Percentiles rank a stretch among this genome's conserved stretches.
Conservation (phyloP, 2,797 vertebrate genomes). For the Agapornis canus region DNA sequence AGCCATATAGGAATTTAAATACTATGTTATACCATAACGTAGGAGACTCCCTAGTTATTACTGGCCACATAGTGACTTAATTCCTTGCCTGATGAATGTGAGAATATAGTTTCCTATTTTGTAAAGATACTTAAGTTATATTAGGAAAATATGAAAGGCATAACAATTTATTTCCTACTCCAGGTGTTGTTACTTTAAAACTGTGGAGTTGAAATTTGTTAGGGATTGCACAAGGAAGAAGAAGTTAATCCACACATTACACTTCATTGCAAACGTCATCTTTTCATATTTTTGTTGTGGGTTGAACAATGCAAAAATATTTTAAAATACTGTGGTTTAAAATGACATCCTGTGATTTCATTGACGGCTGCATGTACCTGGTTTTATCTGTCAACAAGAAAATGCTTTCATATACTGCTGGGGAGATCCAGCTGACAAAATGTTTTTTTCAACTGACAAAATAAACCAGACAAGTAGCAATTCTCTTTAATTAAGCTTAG, state of each 20-base stretch:
- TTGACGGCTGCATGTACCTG: background rate
- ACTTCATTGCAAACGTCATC: background rate
- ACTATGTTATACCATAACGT: background rate
- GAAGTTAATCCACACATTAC: background rate
- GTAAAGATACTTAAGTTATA: background rate
- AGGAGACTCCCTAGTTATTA: background rate
- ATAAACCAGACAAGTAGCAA: background rate
- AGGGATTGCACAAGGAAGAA: background rate
- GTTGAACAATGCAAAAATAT: background rate
- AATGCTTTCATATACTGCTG: background rate
- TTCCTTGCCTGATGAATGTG: background rate
- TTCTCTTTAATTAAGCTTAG: conserved; percentile 3
- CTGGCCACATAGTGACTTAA: background rate
- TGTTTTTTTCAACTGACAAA: background rate
- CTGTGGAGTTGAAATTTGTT: background rate
- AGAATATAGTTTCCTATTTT: background rate
- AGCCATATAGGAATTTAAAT: background rate
- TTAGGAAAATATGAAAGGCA: background rate
- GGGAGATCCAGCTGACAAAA: background rate
- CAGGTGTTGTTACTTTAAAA: background rate
- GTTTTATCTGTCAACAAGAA: background rate
- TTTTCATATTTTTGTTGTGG: background rate
- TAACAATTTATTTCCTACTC: background rate
- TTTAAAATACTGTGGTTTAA: background rate
- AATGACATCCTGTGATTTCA: background rate